phyloP scores from a whole-genome alignment of 2,888 invertebrate genomes.

The Cotesia congregata region DNA sequence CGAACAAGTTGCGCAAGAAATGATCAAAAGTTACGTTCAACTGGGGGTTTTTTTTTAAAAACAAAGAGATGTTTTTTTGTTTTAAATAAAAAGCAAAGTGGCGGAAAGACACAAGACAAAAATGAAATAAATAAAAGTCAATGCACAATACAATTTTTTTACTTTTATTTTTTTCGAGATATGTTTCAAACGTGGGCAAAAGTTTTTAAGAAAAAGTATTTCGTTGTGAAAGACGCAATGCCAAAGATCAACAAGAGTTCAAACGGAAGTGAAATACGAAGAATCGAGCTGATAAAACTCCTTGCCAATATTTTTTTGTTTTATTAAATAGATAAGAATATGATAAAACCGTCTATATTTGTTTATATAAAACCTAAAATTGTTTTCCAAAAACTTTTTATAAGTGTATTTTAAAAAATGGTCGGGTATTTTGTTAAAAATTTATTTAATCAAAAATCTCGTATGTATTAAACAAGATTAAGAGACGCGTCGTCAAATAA shows the following conservation, averaged over 20 bases:
- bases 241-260: background rate
- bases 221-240: background rate
- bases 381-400: background rate
- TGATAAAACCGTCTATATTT: background rate
- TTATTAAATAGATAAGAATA: background rate
- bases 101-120: conserved; percentile 20
- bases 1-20: background rate
- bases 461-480: too few relatives aligned
- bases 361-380: background rate
- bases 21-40: background rate
- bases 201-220: conserved; percentile 17
- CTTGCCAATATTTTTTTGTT: background rate
- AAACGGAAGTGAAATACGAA: background rate
- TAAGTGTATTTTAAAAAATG: background rate
- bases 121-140: conserved; percentile 37
- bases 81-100: conserved; percentile 16
- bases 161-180: conserved; percentile 6
- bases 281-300: background rate
- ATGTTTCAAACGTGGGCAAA: conserved; percentile 28
- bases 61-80: conserved; percentile 24
- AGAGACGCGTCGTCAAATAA: too few relatives aligned
- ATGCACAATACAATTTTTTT: conserved; percentile 39
- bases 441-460: too few relatives aligned
- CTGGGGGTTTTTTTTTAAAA: conserved; percentile 12
- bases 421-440: background rate